Evolutionary conservation across 2,888 invertebrate genomes (phyloP).

Genomic region (Pachymerium ferrugineum): DNA sequence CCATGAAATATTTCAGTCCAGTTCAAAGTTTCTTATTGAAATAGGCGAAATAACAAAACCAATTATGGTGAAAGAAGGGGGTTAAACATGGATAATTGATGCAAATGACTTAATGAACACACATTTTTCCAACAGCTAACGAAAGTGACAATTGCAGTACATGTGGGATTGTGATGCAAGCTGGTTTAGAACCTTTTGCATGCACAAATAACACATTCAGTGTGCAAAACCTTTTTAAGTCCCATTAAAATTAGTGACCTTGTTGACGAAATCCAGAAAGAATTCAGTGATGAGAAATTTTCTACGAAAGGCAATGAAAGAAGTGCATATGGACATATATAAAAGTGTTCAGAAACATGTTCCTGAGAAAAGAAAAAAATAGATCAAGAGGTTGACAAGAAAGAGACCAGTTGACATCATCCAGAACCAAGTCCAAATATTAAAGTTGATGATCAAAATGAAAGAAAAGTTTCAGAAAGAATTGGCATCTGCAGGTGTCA

Average conservation of each 20-base stretch:
- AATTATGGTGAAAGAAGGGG: slow-evolving; percentile 56
- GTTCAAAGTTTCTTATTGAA: slow-evolving; percentile 29
- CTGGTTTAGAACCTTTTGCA: no score
- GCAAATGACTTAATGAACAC: slow-evolving; percentile 47
- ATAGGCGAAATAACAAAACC: slow-evolving; percentile 51
- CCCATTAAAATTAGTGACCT: no score
- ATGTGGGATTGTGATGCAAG: slow-evolving; percentile 45
- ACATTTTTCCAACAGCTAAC: slow-evolving; percentile 47
- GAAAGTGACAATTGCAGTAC: slow-evolving; percentile 44
- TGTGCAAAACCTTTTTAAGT: no score
- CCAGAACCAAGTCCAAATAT: slow-evolving; percentile 16
- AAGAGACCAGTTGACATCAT: background rate
- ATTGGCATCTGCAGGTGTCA: background rate
- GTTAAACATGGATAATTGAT: slow-evolving; percentile 50
- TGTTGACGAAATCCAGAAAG: slow-evolving; percentile 45
- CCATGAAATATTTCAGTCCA: no score
- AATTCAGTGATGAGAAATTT: slow-evolving; percentile 40
- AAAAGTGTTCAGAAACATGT: background rate
- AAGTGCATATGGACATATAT: background rate
- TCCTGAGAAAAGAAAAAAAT: background rate
- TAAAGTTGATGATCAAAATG: background rate
- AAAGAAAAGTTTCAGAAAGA: slow-evolving; percentile 1
- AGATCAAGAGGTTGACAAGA: background rate
- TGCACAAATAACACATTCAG: no score
- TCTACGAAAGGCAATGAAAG: slow-evolving; percentile 30